Conservation (phyloP, 1,140 invertebrate genomes). For the Coboldia fuscipes region DNA sequence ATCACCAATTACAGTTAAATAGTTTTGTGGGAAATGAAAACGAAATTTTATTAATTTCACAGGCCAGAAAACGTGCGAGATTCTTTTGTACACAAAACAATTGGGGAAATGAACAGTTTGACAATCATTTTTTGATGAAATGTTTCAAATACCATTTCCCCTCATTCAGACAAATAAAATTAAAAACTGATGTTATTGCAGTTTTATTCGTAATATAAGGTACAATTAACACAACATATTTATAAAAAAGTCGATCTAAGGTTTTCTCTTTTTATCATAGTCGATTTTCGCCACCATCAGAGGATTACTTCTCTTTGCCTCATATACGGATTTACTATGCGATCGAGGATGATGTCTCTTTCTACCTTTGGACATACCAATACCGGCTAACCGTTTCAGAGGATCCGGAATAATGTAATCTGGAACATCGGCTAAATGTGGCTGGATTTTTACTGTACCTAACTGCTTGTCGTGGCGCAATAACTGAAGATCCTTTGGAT, state of each 20-base stretch:
- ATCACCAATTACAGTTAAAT: too few species aligned
- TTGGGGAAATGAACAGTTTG: too few species aligned
- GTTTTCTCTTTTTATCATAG: slow-evolving; percentile 9
- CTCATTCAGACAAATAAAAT: too few species aligned
- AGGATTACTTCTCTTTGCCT: slow-evolving; percentile 17
- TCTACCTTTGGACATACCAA: slow-evolving; percentile 19
- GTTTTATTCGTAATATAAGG: too few species aligned
- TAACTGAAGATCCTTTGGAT: slow-evolving; percentile 74
- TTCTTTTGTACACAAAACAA: too few species aligned
- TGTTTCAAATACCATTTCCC: too few species aligned
- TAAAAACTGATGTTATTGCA: too few species aligned
- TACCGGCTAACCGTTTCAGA: slow-evolving; percentile 34
- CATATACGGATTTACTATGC: slow-evolving; percentile 12
- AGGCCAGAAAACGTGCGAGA: too few species aligned
- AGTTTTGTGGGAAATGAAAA: too few species aligned
- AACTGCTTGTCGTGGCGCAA: slow-evolving; percentile 80
- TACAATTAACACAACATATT: background rate
- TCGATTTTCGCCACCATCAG: slow-evolving; percentile 17
- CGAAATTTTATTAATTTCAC: too few species aligned
- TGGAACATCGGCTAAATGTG: slow-evolving; percentile 78
- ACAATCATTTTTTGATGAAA: too few species aligned
- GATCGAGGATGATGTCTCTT: slow-evolving; percentile 17
- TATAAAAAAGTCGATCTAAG: background rate
- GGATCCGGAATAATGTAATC: slow-evolving; percentile 78
- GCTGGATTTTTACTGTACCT: slow-evolving; percentile 64